Percentiles rank a stretch among this genome's conserved stretches.
phyloP scores from a whole-genome alignment of 2,113 vertebrate genomes.

The Campylomormyrus tamandua region DNA sequence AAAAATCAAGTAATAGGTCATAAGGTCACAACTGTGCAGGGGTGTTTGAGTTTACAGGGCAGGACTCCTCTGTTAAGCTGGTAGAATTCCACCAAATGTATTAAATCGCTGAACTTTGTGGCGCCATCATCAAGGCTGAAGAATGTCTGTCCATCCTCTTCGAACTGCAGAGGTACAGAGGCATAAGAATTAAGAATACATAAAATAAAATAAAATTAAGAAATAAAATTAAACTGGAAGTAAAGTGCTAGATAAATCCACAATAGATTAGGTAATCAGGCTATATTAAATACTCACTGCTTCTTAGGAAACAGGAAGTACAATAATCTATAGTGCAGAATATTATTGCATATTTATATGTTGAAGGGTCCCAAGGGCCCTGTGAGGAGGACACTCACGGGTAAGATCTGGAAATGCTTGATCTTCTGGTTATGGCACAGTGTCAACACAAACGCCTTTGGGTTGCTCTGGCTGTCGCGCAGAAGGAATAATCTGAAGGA shows the following conservation, averaged over 20 bases:
- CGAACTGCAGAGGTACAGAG: slow-evolving; percentile 62
- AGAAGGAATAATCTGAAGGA: slow-evolving; percentile 81
- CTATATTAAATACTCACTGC: not conserved
- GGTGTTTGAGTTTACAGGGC: slow-evolving; percentile 97
- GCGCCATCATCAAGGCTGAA: slow-evolving; percentile 94
- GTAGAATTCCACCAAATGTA: slow-evolving; percentile 98
- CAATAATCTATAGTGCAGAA: not conserved
- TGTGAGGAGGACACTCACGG: slow-evolving; percentile 64
- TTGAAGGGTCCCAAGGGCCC: not conserved
- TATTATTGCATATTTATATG: not conserved
- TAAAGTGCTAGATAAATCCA: not conserved
- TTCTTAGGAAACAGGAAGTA: not conserved
- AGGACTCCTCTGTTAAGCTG: slow-evolving; percentile 96
- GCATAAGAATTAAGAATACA: not conserved
- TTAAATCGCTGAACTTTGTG: slow-evolving; percentile 97
- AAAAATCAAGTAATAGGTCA: slow-evolving; percentile 58
- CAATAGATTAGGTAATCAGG: not conserved
- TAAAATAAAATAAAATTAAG: not conserved
- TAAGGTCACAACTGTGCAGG: slow-evolving; percentile 95
- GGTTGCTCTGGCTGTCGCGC: slow-evolving; percentile 97
- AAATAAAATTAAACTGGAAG: not conserved
- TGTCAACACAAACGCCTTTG: slow-evolving; percentile 96
- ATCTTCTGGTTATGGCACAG: slow-evolving; percentile 98
- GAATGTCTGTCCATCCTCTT: slow-evolving; percentile 91
- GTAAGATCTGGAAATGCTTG: slow-evolving; percentile 97